Base-by-base conservation (phyloP, 2,888 invertebrate genomes). In the Phengaris arion region DNA sequence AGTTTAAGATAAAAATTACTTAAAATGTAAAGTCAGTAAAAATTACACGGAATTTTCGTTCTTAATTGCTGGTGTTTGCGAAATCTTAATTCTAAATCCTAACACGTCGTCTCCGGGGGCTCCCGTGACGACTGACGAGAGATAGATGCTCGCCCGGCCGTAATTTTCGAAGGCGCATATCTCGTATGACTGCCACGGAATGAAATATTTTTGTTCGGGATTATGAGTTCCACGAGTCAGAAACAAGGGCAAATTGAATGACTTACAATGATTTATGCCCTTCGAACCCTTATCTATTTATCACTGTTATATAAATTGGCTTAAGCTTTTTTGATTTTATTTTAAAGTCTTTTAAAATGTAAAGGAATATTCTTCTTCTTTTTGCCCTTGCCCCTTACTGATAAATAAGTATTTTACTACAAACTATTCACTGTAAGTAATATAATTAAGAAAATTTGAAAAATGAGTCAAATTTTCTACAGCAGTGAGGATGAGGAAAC, bases 221-320 rank as follows among this genome's bases (percentile, higher is more conserved):
- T 76, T 76, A 76, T 79, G 79, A 81, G 80, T 79, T 77, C 78
- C 79, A 78, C 76, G 78, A 77, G 78, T 78, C 74, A 79, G 80
- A 80, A 81, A 81, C 81, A 82, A 81, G 81, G 74, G 80, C 82
- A 82, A 83, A 84, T 84, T 83, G 83, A 82, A 84, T 81, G 80
- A 77, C 81, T 81, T 79, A 77, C 76, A 76, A 79, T 83, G 82
- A 83, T 84, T 84, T 83, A 83, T 83, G 77, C 75, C 74, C 75
- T 75, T 70, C 70, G 77, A 77, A 76, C 75, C 57, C 68, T 12
- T 45, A 72, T 74, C 76, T 77, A 76, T 78, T 77, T 76, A 78
- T 79, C 79, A 78, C 13, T n/a, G 68, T 72, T 54, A 45, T 7
- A 45, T 52, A 54, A 22, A 70, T 70, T 70, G 51, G 70, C 15